phyloP scores from a whole-genome alignment of 2,888 invertebrate species.

The Cosmopolites sordidus region DNA sequence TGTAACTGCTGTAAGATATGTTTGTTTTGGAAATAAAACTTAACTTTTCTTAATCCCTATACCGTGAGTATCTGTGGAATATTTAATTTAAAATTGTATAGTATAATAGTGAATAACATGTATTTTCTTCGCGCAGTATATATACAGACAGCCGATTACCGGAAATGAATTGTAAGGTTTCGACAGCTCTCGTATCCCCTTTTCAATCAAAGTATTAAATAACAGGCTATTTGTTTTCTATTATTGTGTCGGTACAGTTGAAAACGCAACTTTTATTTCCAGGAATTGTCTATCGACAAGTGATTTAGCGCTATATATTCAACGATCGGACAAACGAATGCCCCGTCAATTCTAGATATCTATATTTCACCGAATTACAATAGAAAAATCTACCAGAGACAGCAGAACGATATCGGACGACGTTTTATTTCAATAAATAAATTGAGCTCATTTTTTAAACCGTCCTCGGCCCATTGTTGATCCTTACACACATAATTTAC shows the following conservation, averaged over 20 bases:
- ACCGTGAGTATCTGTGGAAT: no score
- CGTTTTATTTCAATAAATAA: conserved; percentile 30
- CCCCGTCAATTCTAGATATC: conserved; percentile 20
- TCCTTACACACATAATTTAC: conserved; percentile 31
- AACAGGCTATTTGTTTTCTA: conserved; percentile 21
- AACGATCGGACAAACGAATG: conserved; percentile 18
- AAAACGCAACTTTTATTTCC: conserved; percentile 20
- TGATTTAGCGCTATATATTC: conserved; percentile 24
- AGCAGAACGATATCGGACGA: conserved; percentile 21
- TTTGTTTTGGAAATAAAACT: no score
- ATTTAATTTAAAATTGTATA: no score
- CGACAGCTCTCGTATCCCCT: background rate
- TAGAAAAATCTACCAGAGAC: conserved; percentile 22
- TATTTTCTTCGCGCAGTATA: no score
- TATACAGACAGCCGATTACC: no score
- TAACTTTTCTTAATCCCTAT: no score
- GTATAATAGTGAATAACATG: no score
- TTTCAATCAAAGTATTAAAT: conserved; percentile 8
- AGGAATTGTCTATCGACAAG: conserved; percentile 24
- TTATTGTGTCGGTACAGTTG: conserved; percentile 18
- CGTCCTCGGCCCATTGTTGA: conserved; percentile 26
- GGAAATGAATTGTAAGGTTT: no score
- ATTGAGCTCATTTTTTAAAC: conserved; percentile 28
- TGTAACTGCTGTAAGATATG: no score
- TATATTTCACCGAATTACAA: conserved; percentile 24